Base-by-base conservation (phyloP, 1,140 invertebrate species). In the Laodelphax striatellus region DNA sequence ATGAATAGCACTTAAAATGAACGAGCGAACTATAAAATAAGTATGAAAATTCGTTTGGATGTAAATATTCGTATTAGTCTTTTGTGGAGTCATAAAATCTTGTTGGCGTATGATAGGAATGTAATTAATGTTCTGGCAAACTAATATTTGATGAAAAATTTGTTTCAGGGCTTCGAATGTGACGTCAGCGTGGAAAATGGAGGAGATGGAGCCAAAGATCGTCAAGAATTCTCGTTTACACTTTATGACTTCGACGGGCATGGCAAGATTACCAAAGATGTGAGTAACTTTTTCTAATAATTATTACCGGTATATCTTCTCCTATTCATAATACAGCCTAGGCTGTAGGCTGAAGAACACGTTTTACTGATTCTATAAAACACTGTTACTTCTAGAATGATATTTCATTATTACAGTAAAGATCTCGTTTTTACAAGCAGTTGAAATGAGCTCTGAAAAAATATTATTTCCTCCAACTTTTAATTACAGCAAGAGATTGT, bases 241-340 rank as follows among this genome's bases (percentile, higher is more conserved):
- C 79, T 93, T 53, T 94, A 93, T 70, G 90, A 93, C 73, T 86
- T 94, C 70, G 90, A 94, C 71, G 90, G 90, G 11, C 87, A 90
- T 70, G 90, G 90, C 21, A 89, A 91, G 75, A 90, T 93, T 74
- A 93, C 90, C 68, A 93, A 93, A 81, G 90, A 93, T 76, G 86
- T 87, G 77, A 79, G 82, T 78, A 38, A 60, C 28, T 42, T 57
- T 31, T 56, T 16, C 14, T 28, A 28, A 6, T 3, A 28, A 28
- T 3, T 28, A 28, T n/a, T n/a, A n/a, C n/a, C n/a, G n/a, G n/a
- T n/a, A 28, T 53, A 13, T 19, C 17, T 28, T 53, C 17, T n/a
- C n/a, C n/a, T n/a, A n/a, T n/a, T n/a, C n/a, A n/a, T n/a, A n/a
- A n/a, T n/a, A n/a, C n/a, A n/a, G n/a, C n/a, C n/a, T n/a, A n/a